Percentiles rank a stretch among this genome's conserved stretches.
These are phyloP conservation scores for Arctopsyche grandis DNA, from an alignment of 1,140 invertebrate genomes.

Conservation along the genomic window DNA sequence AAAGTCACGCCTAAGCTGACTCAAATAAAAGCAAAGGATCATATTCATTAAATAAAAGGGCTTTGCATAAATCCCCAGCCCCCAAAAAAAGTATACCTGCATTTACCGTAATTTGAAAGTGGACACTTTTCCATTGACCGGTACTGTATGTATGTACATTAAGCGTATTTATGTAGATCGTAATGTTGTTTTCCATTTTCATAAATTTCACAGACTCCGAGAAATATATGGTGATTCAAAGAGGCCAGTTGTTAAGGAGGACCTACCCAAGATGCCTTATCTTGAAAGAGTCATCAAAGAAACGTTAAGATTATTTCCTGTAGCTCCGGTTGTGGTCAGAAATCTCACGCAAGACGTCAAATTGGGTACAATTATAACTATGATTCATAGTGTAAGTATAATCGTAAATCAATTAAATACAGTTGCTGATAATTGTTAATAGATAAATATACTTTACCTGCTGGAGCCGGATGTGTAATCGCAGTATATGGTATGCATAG, in stretches of 20 bases:
- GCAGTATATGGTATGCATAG: constrained; percentile 64
- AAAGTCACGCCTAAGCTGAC: too few species aligned
- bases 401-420: background rate
- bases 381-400: background rate
- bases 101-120: too few species aligned
- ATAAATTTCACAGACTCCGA: constrained; percentile 50
- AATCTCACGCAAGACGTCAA: constrained; percentile 56
- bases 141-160: background rate
- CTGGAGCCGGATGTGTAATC: constrained; percentile 57
- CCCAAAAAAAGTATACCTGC: too few species aligned
- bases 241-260: constrained; percentile 60
- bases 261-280: constrained; percentile 70
- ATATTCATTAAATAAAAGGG: too few species aligned
- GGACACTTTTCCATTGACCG: too few species aligned
- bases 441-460: constrained; percentile 54
- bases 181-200: background rate
- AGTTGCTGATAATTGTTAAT: background rate
- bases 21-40: too few species aligned
- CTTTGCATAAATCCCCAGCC: too few species aligned
- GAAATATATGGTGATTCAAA: constrained; percentile 58
- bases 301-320: constrained; percentile 71
- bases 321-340: constrained; percentile 68
- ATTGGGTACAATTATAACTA: constrained; percentile 52
- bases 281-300: constrained; percentile 74
- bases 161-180: background rate